Base-by-base conservation (phyloP, 2,797 vertebrate genomes). In the Ceryle rudis region DNA sequence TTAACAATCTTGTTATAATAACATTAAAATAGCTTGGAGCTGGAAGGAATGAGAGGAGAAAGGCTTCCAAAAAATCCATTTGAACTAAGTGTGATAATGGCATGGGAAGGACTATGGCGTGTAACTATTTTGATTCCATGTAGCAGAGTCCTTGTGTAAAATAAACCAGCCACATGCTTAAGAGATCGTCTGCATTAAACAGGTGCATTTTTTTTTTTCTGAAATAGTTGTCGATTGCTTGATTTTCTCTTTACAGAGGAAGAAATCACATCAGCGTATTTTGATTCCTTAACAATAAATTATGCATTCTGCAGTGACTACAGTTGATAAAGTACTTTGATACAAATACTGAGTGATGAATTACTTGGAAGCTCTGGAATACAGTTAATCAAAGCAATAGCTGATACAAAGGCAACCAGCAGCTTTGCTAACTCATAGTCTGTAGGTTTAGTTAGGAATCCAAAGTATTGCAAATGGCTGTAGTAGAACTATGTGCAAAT, bases 241-340 rank as follows among this genome's bases (percentile, higher is more conserved):
- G 58, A 78, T 96, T 96, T 66, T 61, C 85, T 95, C 86, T 81
- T 87, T 60, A 49, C 60, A 64, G 72, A 95, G 85, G 91, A 61
- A 95, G 28, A 91, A 89, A 96, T 95, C 78, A 64, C 69, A 95
- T 82, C 85, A 91, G 78, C 57, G 83, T 72, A 10, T 95, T 96
- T 95, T 86, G 90, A 89, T 83, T 82, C 65, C 93, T 94, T 74
- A 95, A 67, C 28, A 86, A 83, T 62, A 83, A 60, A 82, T 93
- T 65, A 81, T 82, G 80, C 57, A 66, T 95, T 93, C 91, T 89
- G 61, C 39, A 52, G 18, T 49, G 41, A 74, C 64, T 82, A 41
- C 85, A 49, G 4, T 77, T 72, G 79, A 83, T 90, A 81, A 14
- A 16, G 49, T 46, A 33, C 31, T 39, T 65, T 3, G 72, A 83